Evolutionary conservation across 2,888 invertebrate species (phyloP).

Genomic region (Zele albiditarsus): DNA sequence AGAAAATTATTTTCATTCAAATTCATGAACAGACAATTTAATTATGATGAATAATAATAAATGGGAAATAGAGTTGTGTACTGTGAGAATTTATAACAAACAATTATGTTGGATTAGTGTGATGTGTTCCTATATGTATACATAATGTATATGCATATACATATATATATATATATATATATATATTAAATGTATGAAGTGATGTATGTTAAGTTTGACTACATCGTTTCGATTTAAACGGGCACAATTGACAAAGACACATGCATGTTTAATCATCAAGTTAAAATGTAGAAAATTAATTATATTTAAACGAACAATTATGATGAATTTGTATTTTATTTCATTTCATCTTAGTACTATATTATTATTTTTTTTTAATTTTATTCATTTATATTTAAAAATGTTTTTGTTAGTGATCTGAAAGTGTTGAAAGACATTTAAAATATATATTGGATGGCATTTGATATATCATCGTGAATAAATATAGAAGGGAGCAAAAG

Average conservation of each 20-base stretch:
- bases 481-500: no score
- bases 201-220: not conserved
- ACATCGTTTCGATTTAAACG: constrained; percentile 5
- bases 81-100: constrained; percentile 1
- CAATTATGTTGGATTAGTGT: constrained; percentile 43
- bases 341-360: not conserved
- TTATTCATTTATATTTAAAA: no score
- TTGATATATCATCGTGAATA: no score
- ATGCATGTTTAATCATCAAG: not conserved
- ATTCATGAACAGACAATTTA: not conserved
- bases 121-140: constrained; percentile 34
- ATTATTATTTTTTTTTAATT: not conserved
- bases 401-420: no score
- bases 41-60: not conserved
- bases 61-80: not conserved
- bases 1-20: not conserved
- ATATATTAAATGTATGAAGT: constrained; percentile 17
- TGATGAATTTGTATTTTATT: not conserved
- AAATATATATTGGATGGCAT: no score
- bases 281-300: not conserved
- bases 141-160: constrained; percentile 22
- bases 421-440: no score
- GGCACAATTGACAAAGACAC: not conserved
- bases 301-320: not conserved
- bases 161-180: constrained; percentile 19